Percentiles rank a stretch among this genome's conserved stretches.
Evolutionary conservation across 2,797 vertebrate genomes (phyloP).

Genomic region (Sebastes glaucus): DNA sequence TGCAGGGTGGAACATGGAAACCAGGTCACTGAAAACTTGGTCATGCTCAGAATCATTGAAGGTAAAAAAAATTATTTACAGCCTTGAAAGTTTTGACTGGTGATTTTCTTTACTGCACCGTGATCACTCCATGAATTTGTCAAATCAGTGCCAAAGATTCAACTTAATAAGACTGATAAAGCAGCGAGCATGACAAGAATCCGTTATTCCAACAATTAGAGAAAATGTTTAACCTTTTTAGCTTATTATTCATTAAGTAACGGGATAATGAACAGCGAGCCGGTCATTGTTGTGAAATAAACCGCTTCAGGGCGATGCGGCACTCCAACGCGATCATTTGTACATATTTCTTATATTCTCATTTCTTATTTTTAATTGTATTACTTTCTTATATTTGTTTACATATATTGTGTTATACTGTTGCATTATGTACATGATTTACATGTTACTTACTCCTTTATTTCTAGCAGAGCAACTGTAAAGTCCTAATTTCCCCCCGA

Average conservation of each 20-base stretch:
- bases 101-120: neutral
- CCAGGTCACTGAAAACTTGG: rapidly evolving
- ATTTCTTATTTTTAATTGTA: too few relatives aligned
- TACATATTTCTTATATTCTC: too few relatives aligned
- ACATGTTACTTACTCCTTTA: too few relatives aligned
- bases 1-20: slow-evolving; percentile 45
- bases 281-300: too few relatives aligned
- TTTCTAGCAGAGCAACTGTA: too few relatives aligned
- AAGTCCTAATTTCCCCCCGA: too few relatives aligned
- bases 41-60: slow-evolving; percentile 75
- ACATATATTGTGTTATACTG: too few relatives aligned
- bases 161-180: neutral
- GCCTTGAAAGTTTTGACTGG: too few relatives aligned
- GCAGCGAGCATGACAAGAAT: neutral
- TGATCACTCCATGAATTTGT: neutral
- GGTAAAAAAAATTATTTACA: slow-evolving; percentile 57
- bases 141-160: neutral
- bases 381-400: too few relatives aligned
- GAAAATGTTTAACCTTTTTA: neutral
- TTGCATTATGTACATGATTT: too few relatives aligned
- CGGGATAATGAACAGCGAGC: too few relatives aligned
- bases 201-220: neutral
- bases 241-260: neutral
- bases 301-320: too few relatives aligned
- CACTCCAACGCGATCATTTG: rapidly evolving